Conservation (phyloP, 30 jellyfish, hydroid and myxozoan genomes). For the Aurelia aurita region DNA sequence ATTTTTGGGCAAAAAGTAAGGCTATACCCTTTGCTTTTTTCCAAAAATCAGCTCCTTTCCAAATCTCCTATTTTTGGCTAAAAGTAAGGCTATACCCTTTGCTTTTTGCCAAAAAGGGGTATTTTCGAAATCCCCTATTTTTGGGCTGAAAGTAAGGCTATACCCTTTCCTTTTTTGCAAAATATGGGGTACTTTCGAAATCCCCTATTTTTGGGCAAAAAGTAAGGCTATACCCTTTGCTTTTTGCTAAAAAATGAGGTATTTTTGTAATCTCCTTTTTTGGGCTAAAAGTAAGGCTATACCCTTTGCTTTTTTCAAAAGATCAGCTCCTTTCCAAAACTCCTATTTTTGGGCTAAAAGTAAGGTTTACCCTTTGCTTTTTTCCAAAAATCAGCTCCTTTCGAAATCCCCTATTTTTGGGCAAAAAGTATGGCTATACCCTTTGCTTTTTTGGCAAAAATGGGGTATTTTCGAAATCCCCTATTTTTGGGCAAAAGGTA, state of each 20-base stretch:
- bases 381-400: neutral
- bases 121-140: neutral
- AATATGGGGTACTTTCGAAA: neutral
- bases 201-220: neutral
- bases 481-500: neutral
- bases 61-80: no score
- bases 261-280: neutral
- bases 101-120: no score
- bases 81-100: no score
- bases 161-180: neutral
- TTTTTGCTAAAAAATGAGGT: neutral
- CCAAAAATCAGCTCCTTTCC: no score
- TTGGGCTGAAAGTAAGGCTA: neutral
- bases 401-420: neutral
- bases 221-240: slow-evolving; percentile 4
- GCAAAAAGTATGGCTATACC: neutral
- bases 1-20: no score
- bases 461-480: neutral
- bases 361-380: no score
- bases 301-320: neutral
- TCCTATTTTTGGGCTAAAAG: no score
- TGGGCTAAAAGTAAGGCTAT: neutral
- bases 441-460: neutral
- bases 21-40: no score
- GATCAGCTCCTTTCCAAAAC: no score